Conservation (phyloP, 2,888 invertebrate species). For the Epinotia nisella region DNA sequence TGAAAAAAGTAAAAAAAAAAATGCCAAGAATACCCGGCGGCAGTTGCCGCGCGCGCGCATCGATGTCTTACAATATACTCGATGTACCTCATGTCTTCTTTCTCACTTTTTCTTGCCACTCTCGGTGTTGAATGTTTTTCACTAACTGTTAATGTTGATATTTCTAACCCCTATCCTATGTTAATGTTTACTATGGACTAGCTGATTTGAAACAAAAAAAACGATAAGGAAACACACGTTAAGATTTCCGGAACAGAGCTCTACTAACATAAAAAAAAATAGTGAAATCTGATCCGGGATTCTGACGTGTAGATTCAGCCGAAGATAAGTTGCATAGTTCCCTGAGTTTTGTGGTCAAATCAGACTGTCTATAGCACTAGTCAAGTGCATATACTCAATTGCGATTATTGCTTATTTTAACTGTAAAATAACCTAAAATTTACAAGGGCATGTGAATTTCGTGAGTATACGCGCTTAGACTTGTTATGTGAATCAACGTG, state of each 20-base stretch:
- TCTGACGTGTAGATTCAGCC: not conserved
- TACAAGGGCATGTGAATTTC: not conserved
- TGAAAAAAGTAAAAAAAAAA: constrained; percentile 49
- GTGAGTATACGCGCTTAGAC: constrained; percentile 34
- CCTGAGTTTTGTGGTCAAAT: constrained; percentile 48
- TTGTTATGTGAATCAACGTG: constrained; percentile 53
- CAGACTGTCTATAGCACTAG: constrained; percentile 40
- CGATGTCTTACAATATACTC: constrained; percentile 79
- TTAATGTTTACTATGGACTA: constrained; percentile 57
- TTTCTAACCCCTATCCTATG: constrained; percentile 64
- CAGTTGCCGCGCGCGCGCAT: constrained; percentile 76
- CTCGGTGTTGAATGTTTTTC: constrained; percentile 84
- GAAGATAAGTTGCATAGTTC: constrained; percentile 40
- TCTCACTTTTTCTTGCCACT: constrained; percentile 82
- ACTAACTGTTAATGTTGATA: constrained; percentile 85
- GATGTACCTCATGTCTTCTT: constrained; percentile 78
- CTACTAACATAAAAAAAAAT: not conserved
- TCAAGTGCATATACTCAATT: constrained; percentile 30
- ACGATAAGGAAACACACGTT: not conserved
- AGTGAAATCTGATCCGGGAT: no score
- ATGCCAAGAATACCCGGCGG: constrained; percentile 81
- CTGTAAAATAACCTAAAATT: not conserved
- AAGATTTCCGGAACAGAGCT: not conserved
- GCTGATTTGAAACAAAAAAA: constrained; percentile 15
- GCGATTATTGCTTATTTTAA: not conserved